phyloP scores from a whole-genome alignment of 1,140 invertebrate species.

The Panulirus ornatus region DNA sequence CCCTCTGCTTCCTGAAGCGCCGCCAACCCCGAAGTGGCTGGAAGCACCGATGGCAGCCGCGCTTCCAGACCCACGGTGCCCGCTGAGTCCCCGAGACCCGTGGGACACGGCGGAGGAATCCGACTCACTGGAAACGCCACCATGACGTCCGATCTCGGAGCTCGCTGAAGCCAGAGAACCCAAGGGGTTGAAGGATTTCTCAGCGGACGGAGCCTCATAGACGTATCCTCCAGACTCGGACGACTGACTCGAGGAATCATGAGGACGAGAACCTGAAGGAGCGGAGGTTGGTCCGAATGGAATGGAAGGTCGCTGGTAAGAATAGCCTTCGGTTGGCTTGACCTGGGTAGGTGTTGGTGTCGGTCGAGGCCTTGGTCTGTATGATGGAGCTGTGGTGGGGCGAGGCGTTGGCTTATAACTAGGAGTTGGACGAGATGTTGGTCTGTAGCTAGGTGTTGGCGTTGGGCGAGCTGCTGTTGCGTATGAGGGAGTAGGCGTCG shows the following conservation, averaged over 20 bases:
- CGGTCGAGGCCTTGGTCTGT: slow-evolving; percentile 7
- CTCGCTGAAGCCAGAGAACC: not conserved
- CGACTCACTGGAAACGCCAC: not conserved
- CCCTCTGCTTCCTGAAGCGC: slow-evolving; percentile 1
- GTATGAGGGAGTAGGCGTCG: not conserved
- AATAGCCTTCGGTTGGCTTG: slow-evolving; percentile 25
- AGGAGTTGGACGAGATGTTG: not conserved
- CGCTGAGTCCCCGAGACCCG: not conserved
- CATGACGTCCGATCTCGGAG: not conserved
- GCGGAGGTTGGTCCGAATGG: slow-evolving; percentile 2
- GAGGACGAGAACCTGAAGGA: not conserved
- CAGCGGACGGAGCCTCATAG: slow-evolving; percentile 7
- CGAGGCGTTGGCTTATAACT: not conserved
- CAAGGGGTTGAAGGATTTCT: slow-evolving; percentile 28
- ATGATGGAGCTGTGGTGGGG: not conserved
- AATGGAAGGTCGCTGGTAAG: slow-evolving; percentile 17
- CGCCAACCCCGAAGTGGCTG: not conserved
- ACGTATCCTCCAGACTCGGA: not conserved
- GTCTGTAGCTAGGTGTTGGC: not conserved
- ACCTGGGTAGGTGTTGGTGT: not conserved
- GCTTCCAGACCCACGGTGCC: slow-evolving; percentile 10
- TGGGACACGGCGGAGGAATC: not conserved
- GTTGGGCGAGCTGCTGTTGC: not conserved
- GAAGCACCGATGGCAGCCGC: slow-evolving; percentile 3
- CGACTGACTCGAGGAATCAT: not conserved